Evolutionary conservation across 2,797 vertebrate genomes (phyloP).

Genomic region (Carcharodon carcharias): DNA sequence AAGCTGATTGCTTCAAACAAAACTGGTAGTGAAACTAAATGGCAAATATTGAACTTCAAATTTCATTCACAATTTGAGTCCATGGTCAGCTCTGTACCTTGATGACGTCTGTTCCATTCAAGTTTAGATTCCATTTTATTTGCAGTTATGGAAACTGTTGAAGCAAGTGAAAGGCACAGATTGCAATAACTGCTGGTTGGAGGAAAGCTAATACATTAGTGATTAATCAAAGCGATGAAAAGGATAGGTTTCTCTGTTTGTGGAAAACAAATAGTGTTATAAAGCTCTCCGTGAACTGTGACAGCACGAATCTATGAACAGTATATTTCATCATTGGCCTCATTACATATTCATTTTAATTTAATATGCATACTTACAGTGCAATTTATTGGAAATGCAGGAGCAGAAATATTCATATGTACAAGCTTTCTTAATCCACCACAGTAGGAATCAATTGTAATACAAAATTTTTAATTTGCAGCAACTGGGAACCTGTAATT

Average conservation of each 20-base stretch:
- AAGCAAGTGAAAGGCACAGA: conserved; percentile 10
- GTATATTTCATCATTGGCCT: background rate
- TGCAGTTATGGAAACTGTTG: background rate
- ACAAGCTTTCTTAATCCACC: background rate
- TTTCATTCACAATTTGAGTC: background rate
- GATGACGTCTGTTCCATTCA: background rate
- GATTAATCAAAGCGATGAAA: conserved; percentile 22
- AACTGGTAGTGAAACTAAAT: background rate
- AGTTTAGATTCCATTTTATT: background rate
- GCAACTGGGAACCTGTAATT: background rate
- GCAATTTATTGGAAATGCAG: background rate
- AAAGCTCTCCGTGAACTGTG: conserved; percentile 15
- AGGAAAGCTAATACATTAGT: conserved; percentile 19
- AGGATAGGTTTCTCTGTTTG: conserved; percentile 16
- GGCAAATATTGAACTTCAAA: background rate
- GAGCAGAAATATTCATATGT: conserved; percentile 21
- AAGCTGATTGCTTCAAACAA: background rate
- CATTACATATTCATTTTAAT: conserved; percentile 33
- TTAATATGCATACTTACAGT: conserved; percentile 24
- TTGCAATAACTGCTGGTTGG: background rate
- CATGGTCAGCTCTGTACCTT: background rate
- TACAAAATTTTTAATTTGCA: background rate
- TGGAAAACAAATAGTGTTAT: conserved; percentile 2
- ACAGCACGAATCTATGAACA: background rate
- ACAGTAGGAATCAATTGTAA: background rate